Evolutionary conservation across 2,113 vertebrate species (phyloP), one percentile per base, ranked within the genome.

Genomic region (Myrmecobius fasciatus): DNA sequence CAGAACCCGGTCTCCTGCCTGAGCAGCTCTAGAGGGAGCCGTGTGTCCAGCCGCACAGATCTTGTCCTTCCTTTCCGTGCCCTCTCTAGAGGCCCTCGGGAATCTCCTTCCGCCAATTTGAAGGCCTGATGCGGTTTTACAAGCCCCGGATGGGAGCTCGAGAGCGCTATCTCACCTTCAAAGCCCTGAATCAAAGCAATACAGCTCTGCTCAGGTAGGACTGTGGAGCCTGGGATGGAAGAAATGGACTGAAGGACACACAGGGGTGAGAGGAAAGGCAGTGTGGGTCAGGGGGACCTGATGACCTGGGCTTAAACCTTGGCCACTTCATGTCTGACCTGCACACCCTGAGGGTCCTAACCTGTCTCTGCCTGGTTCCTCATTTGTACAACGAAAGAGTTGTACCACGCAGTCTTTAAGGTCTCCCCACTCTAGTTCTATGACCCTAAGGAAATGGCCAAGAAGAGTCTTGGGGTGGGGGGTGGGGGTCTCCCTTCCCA

Each of bases 111-210:
- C 99, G 99, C 98, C 99, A 99, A 97, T 99, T 99, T 2, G 99
- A 99, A 96, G 99, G 99, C 96, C 98, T 99, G 95, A 98, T 99
- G 99, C 99, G 99, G 46, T 99, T 99, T 97, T 99, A 99, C 97
- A 99, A 99, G 96, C 99, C 99, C 52, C 98, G 99, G 53, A 99
- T 99, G 99, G 98, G 98, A 20, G 98, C 99, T 0, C 98, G 99
- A 89, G 99, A 99, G 96, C 99, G 99, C 43, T 99, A 99, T 96
- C 99, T 99, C 53, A 99, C 99, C 1, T 99, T 99, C 97, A 99
- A 99, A 98, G 99, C 99, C 95, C 98, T 99, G 92, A 99, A 99
- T 95, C 99, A 99, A 94, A 99, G 99, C 96, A 98, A 98, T 94
- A 97, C 98, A 22, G 95, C 99, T 46, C 98, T 99, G 98, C 98